Conservation (phyloP, 2,888 invertebrate species). For the Pollenia angustigena region DNA sequence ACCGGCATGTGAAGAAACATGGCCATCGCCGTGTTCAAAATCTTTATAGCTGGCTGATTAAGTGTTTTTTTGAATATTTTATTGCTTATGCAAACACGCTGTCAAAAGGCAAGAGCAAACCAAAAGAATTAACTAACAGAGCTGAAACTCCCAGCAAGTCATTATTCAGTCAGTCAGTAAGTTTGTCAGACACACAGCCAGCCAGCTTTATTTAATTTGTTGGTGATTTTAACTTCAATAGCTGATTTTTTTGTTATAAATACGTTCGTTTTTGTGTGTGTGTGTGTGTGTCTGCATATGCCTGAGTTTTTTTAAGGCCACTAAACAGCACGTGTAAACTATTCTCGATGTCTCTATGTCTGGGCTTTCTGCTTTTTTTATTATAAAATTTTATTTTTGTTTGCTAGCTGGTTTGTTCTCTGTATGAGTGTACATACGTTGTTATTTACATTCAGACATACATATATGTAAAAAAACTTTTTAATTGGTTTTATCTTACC, state of each 20-base stretch:
- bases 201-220: not conserved
- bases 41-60: conserved; percentile 12
- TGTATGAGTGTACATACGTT: not conserved
- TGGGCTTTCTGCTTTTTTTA: conserved; percentile 4
- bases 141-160: not conserved
- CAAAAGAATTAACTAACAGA: not conserved
- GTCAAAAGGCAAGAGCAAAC: conserved; percentile 15
- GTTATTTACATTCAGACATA: not conserved
- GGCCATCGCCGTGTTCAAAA: conserved; percentile 3
- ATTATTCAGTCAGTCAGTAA: not conserved
- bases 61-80: not conserved
- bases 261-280: not conserved
- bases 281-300: not conserved
- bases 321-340: conserved; percentile 54
- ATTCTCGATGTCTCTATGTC: not conserved
- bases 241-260: not conserved
- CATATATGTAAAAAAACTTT: not conserved
- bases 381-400: conserved; percentile 13
- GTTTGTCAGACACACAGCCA: too few species aligned
- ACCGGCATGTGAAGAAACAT: not conserved
- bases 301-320: conserved; percentile 41
- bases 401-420: not conserved
- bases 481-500: conserved; percentile 22
- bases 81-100: conserved; percentile 35
- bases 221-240: conserved; percentile 1